A percentile compares a stretch with the other conserved stretches of the same genome.
phyloP scores from a whole-genome alignment of 2,797 vertebrate genomes.

The Threskiornis aethiopicus region DNA sequence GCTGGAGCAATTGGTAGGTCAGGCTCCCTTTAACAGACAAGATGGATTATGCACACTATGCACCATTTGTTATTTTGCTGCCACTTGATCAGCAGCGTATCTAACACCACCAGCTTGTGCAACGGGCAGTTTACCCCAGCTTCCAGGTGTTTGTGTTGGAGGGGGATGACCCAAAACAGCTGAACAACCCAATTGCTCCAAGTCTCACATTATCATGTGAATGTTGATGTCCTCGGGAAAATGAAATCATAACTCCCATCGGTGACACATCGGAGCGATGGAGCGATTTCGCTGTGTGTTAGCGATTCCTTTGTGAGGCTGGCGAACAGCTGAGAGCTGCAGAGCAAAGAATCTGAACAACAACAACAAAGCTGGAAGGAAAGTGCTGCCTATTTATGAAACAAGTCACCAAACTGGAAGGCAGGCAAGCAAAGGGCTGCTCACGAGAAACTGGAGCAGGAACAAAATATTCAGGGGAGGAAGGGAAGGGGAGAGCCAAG shows the following conservation, averaged over 20 bases:
- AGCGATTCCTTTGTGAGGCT: constrained; percentile 47
- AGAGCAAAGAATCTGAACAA: constrained; percentile 44
- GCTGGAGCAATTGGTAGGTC: not conserved
- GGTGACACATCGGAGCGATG: constrained; percentile 41
- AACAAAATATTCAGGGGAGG: not conserved
- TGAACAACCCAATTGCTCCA: not conserved
- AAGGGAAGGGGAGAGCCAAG: not conserved
- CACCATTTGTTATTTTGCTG: constrained; percentile 31
- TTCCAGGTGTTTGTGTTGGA: not conserved
- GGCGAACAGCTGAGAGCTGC: constrained; percentile 40
- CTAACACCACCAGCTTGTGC: not conserved
- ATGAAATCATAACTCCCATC: constrained; percentile 54
- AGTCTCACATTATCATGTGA: not conserved
- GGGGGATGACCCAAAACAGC: not conserved
- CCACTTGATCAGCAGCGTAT: not conserved
- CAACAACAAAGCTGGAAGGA: constrained; percentile 53
- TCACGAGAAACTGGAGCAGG: constrained; percentile 29
- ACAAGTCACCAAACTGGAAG: not conserved
- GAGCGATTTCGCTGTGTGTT: constrained; percentile 11
- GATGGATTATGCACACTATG: not conserved
- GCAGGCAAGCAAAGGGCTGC: constrained; percentile 8
- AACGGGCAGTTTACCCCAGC: not conserved
- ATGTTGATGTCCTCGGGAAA: constrained; percentile 6
- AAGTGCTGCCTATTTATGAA: constrained; percentile 35
- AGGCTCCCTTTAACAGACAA: not conserved